Base-by-base conservation (phyloP, 2,888 invertebrate genomes). In the Perdita meconis region DNA sequence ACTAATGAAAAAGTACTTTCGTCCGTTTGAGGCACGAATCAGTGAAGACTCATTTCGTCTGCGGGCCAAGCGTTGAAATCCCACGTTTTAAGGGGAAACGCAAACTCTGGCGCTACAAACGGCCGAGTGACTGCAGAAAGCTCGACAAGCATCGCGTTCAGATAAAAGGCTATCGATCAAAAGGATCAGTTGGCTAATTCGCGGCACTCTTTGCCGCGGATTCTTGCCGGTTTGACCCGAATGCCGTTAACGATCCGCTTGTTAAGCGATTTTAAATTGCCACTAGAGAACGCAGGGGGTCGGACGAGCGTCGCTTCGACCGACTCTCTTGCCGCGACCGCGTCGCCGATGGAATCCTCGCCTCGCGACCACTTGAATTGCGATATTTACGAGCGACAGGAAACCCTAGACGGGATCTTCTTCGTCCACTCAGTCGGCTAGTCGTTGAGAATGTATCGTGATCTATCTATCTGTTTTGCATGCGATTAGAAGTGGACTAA, bases 251-350 rank as follows among this genome's bases (percentile, higher is more conserved):
- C 38, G 55, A 50, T 60, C 51, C 68, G 75, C 80, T 79, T 60
- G 78, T 82, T 83, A 85, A 89, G 82, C 81, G 87, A 83, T 85
- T 88, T 87, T 86, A 81, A 88, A 86, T 89, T 89, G 73, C 70
- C 78, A 60, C 74, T 79, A 73, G 65, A 55, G 44, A 40, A 59
- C 36, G 50, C 8, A 44, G 40, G 57, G 26, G 6, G 30, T 30
- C 6, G 55, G 64, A 40, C 67, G 51, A n/a, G 47, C 59, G 51
- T 40, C 42, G 44, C 80, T 13, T 67, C 56, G 47, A n/a, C 38
- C 34, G 50, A 26, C 50, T 79, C 55, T 78, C 55, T 78, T 40
- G 22, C 68, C 55, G 64, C 38, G 50, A 69, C 51, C 65, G 44
- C 51, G 30, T 30, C 36, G 22, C 57, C 50, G 13, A 34, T 40